These are phyloP conservation scores for Poecilia velifera DNA, from an alignment of 2,797 vertebrate genomes.

Conservation along the genomic window DNA sequence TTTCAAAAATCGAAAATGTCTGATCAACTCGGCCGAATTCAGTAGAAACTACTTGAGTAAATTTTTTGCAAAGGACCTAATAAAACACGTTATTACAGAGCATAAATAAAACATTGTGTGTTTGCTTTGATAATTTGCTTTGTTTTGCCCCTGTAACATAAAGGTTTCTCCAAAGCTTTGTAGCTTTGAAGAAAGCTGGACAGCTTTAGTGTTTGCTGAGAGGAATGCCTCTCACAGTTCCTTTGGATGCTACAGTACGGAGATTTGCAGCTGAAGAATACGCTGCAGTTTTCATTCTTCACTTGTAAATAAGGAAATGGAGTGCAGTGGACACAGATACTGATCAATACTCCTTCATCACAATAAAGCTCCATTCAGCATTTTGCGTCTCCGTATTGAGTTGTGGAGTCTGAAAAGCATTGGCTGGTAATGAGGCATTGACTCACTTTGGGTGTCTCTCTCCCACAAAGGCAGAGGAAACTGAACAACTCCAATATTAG, in stretches of 20 bases:
- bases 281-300: constrained; percentile 37
- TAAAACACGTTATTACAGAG: not conserved
- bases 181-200: too few relatives aligned
- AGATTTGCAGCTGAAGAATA: not conserved
- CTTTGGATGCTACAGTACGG: constrained; percentile 12
- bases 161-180: not conserved
- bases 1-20: not conserved
- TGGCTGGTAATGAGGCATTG: constrained; percentile 26
- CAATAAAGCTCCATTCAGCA: constrained; percentile 37
- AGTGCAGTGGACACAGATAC: constrained; percentile 49
- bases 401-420: constrained; percentile 13
- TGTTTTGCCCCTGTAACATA: not conserved
- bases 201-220: constrained; percentile 1
- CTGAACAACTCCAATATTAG: not conserved
- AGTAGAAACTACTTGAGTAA: too few relatives aligned
- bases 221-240: not conserved
- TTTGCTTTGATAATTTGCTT: not conserved
- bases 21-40: not conserved
- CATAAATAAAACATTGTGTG: not conserved
- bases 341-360: constrained; percentile 56
- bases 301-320: constrained; percentile 46
- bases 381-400: constrained; percentile 35
- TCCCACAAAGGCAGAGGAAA: constrained; percentile 2
- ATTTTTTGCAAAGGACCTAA: not conserved
- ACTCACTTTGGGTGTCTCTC: constrained; percentile 1